phyloP scores from a whole-genome alignment of 2,888 invertebrate species.

The Dichetophora obliterata region DNA sequence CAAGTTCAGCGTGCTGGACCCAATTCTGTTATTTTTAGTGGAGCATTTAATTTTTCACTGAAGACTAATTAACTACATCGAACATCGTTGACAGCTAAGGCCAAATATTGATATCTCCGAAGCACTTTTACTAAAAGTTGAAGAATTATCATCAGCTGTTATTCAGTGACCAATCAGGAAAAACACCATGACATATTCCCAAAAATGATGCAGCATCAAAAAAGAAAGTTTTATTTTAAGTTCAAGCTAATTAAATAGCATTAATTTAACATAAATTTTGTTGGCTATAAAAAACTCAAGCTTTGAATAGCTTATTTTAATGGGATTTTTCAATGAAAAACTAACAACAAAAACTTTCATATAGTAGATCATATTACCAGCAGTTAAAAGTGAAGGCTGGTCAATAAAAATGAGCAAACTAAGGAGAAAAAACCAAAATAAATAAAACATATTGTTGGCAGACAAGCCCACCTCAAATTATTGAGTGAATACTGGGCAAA shows the following conservation, averaged over 20 bases:
- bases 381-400: conserved; percentile 23
- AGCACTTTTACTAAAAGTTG: too few species aligned
- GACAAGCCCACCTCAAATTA: background rate
- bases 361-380: conserved; percentile 14
- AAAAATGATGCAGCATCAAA: background rate
- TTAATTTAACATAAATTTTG: too few species aligned
- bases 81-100: too few species aligned
- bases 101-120: too few species aligned
- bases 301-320: background rate
- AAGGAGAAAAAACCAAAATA: background rate
- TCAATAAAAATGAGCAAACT: background rate
- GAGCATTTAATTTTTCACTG: too few species aligned
- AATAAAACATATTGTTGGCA: background rate
- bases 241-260: background rate
- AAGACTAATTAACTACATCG: too few species aligned
- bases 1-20: too few species aligned
- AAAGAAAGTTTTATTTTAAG: background rate
- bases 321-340: background rate
- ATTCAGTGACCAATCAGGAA: too few species aligned
- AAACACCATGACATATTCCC: background rate
- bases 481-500: background rate
- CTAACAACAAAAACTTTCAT: background rate
- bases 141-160: too few species aligned
- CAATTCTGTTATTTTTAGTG: too few species aligned
- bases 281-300: too few species aligned